Base-by-base conservation (phyloP, 2,113 vertebrate species). In the Channa maculata region DNA sequence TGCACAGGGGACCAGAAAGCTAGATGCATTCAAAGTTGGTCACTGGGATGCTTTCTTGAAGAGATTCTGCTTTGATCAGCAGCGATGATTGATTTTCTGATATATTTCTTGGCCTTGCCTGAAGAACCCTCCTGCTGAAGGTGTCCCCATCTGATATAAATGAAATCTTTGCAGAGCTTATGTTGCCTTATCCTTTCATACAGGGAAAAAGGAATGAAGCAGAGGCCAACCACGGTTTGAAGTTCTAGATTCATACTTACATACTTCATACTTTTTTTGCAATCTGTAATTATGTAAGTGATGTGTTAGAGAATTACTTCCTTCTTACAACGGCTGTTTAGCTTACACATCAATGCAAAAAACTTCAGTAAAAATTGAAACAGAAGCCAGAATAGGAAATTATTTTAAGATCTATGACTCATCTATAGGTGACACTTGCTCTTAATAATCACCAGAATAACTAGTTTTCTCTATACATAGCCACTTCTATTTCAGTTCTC, bases 81-180 rank as follows among this genome's bases (percentile, higher is more conserved):
- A 65, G 59, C 3, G 13, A 64, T 80, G 71, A 81, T 81, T 71
- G 6, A 88, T 83, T 74, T 61, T 74, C 68, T 62, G 37, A 70
- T 70, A 37, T 57, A 64, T 64, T 75, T 61, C 12, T 67, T 51
- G 50, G 50, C 64, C 48, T 5, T 6, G 45, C 41, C 57, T 64
- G 66, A 69, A 57, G 63, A 64, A 36, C 14, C 15, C 6, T 77
- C 62, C 34, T 49, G 71, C 57, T 82, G 82, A 86, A 85, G 62
- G 71, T 82, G 69, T 88, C 80, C 79, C 57, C 6, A 6, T 81
- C 67, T 62, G 62, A 45, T 62, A 79, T 34, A 39, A 2, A 74
- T 77, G 9, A 67, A 41, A 41, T 68, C 39, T 72, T 57, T 57
- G 65, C 44, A 71, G 10, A 66, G 50, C 14, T 11, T 38, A 12